Evolutionary conservation across 2,113 vertebrate species (phyloP), one percentile per base, ranked within the genome.

Genomic region (Neofelis nebulosa): DNA sequence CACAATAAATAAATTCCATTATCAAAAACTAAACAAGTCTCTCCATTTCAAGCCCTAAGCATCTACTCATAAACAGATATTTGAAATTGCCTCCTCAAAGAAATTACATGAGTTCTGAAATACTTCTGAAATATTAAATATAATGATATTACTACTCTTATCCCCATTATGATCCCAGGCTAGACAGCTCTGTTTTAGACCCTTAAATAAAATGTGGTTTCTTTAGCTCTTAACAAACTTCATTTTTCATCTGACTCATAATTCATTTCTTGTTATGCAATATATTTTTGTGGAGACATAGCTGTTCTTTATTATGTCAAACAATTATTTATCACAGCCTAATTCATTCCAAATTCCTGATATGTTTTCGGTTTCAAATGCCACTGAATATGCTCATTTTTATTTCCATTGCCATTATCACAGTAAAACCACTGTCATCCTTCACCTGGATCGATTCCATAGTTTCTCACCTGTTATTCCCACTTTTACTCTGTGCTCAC

Each of bases 381-480:
- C 52, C 73, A n/a, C 7, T 89, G 63, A 97, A 36, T 66, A 76
- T 93, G 23, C 86, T 52, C 81, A 23, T 79, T 83, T 96, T 38
- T 88, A 52, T 57, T 93, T 96, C 45, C 29, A 57, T 79, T 94
- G 52, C 25, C 8, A 66, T 85, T 89, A 68, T 91, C 79, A 89
- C 7, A 33, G 31, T 18, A n/a, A 97, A 97, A 14, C 12, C 29
- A 55, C 18, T 15, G 19, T 65, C 29, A 29, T 84, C 31, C 31
- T 27, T 95, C 71, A 41, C 25, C 36, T 92, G 45, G 38, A 92
- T 71, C 78, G 48, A 87, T 52, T 76, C 48, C 21, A 36, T 48
- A 48, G 23, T 92, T 95, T 95, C 83, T 85, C 82, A 83, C 80
- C 74, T 92, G 31, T 76, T 95, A 73, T 86, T 94, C n/a, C n/a